Evolutionary conservation across 1,140 invertebrate species (phyloP).

Genomic region (Pomphorhynchus laevis): DNA sequence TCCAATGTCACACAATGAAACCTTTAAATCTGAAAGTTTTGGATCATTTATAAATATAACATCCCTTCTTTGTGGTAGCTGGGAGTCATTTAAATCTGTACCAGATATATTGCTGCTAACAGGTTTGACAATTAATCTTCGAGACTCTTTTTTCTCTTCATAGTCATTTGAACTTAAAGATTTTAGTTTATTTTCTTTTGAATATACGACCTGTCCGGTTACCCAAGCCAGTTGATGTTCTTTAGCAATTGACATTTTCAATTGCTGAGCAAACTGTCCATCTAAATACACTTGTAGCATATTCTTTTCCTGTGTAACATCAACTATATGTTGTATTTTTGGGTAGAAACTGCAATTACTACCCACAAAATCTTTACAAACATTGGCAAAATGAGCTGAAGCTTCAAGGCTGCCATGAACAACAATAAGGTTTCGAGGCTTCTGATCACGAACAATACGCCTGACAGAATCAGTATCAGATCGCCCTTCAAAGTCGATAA

Average conservation of each 20-base stretch:
- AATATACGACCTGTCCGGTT: not conserved
- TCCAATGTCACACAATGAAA: slow-evolving; percentile 46
- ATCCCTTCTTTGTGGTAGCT: slow-evolving; percentile 41
- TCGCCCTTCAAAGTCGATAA: slow-evolving; percentile 85
- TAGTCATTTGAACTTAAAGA: slow-evolving; percentile 13
- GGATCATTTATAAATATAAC: slow-evolving; percentile 76
- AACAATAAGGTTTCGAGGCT: slow-evolving; percentile 41
- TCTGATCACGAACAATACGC: slow-evolving; percentile 40
- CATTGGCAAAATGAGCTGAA: slow-evolving; percentile 28
- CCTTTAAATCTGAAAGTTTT: slow-evolving; percentile 74
- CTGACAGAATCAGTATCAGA: slow-evolving; percentile 81
- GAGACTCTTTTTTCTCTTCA: slow-evolving; percentile 12
- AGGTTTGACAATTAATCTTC: slow-evolving; percentile 1
- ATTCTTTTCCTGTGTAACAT: slow-evolving; percentile 79
- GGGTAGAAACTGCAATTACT: slow-evolving; percentile 38
- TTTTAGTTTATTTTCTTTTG: slow-evolving; percentile 8
- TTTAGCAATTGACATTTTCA: too few relatives aligned
- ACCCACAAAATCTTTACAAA: slow-evolving; percentile 24
- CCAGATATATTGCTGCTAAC: slow-evolving; percentile 6
- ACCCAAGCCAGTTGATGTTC: too few relatives aligned
- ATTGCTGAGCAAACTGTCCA: too few relatives aligned
- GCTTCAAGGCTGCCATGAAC: slow-evolving; percentile 29
- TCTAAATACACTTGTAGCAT: slow-evolving; percentile 49
- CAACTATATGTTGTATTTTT: slow-evolving; percentile 40
- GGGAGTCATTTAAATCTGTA: slow-evolving; percentile 1